These are phyloP conservation scores for Thymelicus lineola DNA, from an alignment of 2,888 invertebrate species.

Conservation along the genomic window DNA sequence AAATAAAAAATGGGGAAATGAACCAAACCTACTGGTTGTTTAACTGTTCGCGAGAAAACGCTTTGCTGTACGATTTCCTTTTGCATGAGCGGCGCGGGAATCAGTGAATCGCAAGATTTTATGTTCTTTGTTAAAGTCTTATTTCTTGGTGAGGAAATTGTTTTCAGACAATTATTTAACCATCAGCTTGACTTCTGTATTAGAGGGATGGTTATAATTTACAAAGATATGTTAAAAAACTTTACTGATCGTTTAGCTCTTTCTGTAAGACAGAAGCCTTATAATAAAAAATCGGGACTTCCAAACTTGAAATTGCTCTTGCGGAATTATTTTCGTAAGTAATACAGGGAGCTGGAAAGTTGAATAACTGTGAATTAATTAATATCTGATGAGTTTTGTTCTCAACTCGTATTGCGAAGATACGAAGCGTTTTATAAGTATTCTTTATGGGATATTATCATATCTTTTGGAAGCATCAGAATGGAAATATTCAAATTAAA, in stretches of 20 bases:
- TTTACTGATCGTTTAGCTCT: not conserved
- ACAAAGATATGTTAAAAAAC: too few relatives aligned
- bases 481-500: not conserved
- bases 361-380: slow-evolving; percentile 37
- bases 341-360: slow-evolving; percentile 8
- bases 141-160: too few relatives aligned
- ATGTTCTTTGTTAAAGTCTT: too few relatives aligned
- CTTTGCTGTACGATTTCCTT: too few relatives aligned
- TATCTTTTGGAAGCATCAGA: not conserved
- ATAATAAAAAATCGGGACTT: slow-evolving; percentile 22
- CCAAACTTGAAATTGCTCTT: slow-evolving; percentile 28
- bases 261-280: slow-evolving; percentile 1
- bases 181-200: too few relatives aligned
- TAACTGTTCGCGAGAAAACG: not conserved
- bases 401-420: not conserved
- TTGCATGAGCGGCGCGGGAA: too few relatives aligned
- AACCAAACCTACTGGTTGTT: slow-evolving; percentile 11
- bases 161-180: too few relatives aligned
- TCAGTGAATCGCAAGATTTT: too few relatives aligned
- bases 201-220: too few relatives aligned
- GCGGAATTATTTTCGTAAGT: slow-evolving; percentile 27
- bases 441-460: not conserved
- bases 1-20: slow-evolving; percentile 28
- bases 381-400: slow-evolving; percentile 36
- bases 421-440: not conserved